These are phyloP conservation scores for Rissa tridactyla DNA, from an alignment of 2,113 vertebrate genomes.

Conservation along the genomic window DNA sequence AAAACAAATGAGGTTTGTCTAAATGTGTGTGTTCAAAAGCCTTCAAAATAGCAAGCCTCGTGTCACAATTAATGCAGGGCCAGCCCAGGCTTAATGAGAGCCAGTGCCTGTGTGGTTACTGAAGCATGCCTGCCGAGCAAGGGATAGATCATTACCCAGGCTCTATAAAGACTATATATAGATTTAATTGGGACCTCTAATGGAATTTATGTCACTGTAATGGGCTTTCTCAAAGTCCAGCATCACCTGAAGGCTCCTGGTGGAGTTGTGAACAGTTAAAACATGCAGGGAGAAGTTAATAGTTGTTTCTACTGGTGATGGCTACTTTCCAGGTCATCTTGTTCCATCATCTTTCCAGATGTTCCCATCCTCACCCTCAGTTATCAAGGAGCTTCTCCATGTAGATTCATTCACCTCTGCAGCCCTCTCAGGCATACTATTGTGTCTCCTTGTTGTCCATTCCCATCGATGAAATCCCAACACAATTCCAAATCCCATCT, in stretches of 20 bases:
- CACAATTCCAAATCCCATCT: not conserved
- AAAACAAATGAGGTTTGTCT: not conserved
- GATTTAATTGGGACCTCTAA: constrained; percentile 60
- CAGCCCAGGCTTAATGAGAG: not conserved
- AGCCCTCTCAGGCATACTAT: not conserved
- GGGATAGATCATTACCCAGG: not conserved
- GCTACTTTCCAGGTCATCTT: not conserved
- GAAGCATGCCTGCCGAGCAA: constrained; percentile 5
- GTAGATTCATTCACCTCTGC: not conserved
- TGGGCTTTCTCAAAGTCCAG: not conserved
- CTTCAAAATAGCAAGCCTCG: not conserved
- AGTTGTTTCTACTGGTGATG: not conserved
- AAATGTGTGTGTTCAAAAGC: not conserved
- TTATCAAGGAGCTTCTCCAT: not conserved
- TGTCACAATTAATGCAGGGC: not conserved
- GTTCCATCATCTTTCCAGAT: not conserved
- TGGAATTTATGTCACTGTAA: not conserved
- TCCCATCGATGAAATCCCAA: not conserved
- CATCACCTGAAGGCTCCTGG: not conserved
- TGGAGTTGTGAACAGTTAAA: not conserved
- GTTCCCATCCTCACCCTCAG: not conserved
- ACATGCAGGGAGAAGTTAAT: not conserved
- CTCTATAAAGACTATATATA: constrained; percentile 23
- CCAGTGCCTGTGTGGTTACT: not conserved
- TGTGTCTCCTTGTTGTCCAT: not conserved